Evolutionary conservation across 2,113 vertebrate genomes (phyloP).

Genomic region (Tonatia bakeri): DNA sequence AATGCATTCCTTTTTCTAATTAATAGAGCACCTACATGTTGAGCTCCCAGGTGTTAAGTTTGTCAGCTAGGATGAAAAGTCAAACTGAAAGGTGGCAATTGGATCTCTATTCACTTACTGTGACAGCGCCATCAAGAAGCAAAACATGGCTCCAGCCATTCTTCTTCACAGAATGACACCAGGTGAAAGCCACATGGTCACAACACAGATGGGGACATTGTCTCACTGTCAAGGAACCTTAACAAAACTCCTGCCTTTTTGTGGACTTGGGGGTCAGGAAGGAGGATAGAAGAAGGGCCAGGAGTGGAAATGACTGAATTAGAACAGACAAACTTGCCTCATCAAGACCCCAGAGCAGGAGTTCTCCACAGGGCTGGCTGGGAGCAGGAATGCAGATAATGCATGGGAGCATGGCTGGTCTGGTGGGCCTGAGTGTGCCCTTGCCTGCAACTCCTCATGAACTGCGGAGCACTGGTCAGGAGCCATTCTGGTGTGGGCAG

Average conservation of each 20-base stretch:
- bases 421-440: too few relatives aligned
- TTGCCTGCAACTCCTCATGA: background rate
- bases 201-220: too few relatives aligned
- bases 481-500: accelerated
- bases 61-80: background rate
- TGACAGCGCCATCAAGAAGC: background rate
- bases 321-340: background rate
- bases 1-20: background rate
- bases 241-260: background rate
- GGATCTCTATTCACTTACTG: background rate
- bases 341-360: background rate
- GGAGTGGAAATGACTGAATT: background rate
- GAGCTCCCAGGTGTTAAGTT: background rate
- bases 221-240: background rate
- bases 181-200: background rate
- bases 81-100: background rate
- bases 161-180: background rate
- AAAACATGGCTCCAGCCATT: background rate
- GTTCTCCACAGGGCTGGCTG: background rate
- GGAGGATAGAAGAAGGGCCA: too few relatives aligned
- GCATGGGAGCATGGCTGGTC: too few relatives aligned
- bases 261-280: too few relatives aligned
- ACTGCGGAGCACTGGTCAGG: background rate
- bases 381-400: background rate
- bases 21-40: background rate